Conservation (phyloP, 2,797 vertebrate species). For the Lycodopsis pacificus region DNA sequence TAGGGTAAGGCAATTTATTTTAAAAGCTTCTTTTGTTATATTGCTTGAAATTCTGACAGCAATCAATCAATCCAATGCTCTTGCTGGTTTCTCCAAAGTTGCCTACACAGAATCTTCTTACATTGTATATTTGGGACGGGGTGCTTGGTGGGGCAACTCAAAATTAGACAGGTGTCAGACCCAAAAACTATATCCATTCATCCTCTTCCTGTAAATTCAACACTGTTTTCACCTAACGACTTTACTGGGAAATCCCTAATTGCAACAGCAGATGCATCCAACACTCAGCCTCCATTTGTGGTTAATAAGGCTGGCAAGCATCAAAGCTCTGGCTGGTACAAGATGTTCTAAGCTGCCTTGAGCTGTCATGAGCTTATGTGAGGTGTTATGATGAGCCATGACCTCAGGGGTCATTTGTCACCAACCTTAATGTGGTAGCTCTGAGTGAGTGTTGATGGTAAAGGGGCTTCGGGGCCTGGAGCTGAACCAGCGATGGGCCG, state of each 20-base stretch:
- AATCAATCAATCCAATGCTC: background rate
- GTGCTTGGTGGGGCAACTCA: background rate
- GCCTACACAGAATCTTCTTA: background rate
- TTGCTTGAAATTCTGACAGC: background rate
- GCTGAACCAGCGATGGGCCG: conserved; percentile 50
- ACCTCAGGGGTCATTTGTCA: conserved; percentile 73
- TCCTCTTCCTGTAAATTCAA: conserved; percentile 31
- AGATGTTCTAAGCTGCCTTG: conserved; percentile 50
- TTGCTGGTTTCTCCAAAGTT: background rate
- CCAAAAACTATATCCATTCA: conserved; percentile 1
- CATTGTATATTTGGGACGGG: background rate
- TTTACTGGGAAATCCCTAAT: conserved; percentile 66
- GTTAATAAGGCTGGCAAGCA: conserved; percentile 44
- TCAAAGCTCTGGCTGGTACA: conserved; percentile 55
- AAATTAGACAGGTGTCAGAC: conserved; percentile 15
- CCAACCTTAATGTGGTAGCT: conserved; percentile 66
- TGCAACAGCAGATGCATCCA: conserved; percentile 38
- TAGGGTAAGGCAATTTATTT: background rate
- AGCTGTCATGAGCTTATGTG: conserved; percentile 48
- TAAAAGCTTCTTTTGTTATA: background rate
- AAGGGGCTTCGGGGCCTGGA: conserved; percentile 62
- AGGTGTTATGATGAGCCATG: conserved; percentile 59
- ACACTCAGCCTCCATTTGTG: conserved; percentile 42
- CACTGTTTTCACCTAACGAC: conserved; percentile 46
- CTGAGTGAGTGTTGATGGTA: conserved; percentile 68